phyloP scores from a whole-genome alignment of 2,888 invertebrate genomes.

The Leptinotarsa peninsularis region DNA sequence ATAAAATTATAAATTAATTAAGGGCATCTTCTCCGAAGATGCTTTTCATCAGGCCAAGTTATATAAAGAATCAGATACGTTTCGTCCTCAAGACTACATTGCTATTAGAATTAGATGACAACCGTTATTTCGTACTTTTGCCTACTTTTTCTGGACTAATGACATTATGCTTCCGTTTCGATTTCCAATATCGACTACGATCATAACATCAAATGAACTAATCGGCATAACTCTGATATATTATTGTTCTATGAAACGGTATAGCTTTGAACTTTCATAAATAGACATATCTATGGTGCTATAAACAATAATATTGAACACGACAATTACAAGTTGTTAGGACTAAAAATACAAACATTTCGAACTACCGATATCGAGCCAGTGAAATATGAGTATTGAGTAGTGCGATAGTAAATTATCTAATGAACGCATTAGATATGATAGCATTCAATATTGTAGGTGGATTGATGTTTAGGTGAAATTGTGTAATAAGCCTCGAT shows the following conservation, averaged over 20 bases:
- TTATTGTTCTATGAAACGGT: slow-evolving; percentile 7
- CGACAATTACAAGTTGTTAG: slow-evolving; percentile 13
- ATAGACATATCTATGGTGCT: slow-evolving; percentile 10
- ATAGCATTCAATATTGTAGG: background rate
- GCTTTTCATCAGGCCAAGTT: no score
- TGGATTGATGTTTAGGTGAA: background rate
- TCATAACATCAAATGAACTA: slow-evolving; percentile 16
- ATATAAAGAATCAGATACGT: no score
- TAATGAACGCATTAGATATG: background rate
- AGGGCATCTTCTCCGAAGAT: no score
- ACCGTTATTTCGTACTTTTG: background rate
- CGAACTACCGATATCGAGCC: slow-evolving; percentile 3
- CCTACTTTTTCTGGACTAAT: background rate
- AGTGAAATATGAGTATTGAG: background rate
- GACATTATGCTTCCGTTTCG: background rate
- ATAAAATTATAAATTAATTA: no score
- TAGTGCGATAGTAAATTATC: background rate
- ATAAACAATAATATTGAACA: background rate
- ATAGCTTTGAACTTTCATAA: slow-evolving; percentile 14
- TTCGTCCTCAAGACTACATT: no score
- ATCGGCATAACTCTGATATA: slow-evolving; percentile 5
- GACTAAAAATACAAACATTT: slow-evolving; percentile 12
- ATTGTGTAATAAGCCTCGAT: background rate
- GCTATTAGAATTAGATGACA: background rate
- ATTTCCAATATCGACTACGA: slow-evolving; percentile 17